Evolutionary conservation across 2,113 vertebrate species (phyloP).

Genomic region (Plectropomus leopardus): DNA sequence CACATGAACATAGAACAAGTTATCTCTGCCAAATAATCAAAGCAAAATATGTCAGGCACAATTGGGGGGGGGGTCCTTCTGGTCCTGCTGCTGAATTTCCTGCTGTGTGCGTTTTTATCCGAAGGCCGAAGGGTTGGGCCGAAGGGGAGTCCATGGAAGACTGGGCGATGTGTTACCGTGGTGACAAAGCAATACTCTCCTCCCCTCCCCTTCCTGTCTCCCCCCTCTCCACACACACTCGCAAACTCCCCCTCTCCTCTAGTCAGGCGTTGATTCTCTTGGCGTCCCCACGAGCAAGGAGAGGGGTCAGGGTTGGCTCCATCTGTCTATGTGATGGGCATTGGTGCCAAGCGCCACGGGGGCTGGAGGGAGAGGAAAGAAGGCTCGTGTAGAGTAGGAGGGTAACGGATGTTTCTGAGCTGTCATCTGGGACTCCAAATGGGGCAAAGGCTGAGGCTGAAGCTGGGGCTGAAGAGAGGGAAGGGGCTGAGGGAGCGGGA

Average conservation of each 20-base stretch:
- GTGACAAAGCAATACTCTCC: slow-evolving; percentile 64
- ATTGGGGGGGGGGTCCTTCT: slow-evolving; percentile 25
- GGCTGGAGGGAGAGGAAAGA: slow-evolving; percentile 64
- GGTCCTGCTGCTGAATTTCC: slow-evolving; percentile 46
- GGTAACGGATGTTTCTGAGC: slow-evolving; percentile 70
- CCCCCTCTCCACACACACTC: not conserved
- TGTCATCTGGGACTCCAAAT: slow-evolving; percentile 70
- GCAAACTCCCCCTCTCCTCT: slow-evolving; percentile 42
- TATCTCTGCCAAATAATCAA: slow-evolving; percentile 46
- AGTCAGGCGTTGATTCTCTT: slow-evolving; percentile 71
- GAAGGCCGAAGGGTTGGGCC: slow-evolving; percentile 27
- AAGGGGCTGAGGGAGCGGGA: slow-evolving; percentile 7
- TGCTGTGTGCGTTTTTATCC: slow-evolving; percentile 50
- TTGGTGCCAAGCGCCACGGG: slow-evolving; percentile 79
- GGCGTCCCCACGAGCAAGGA: slow-evolving; percentile 71
- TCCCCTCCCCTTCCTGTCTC: slow-evolving; percentile 38
- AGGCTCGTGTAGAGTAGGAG: slow-evolving; percentile 52
- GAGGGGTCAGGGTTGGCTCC: slow-evolving; percentile 82
- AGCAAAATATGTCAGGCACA: slow-evolving; percentile 40
- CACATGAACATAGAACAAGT: slow-evolving; percentile 15
- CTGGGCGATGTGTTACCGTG: slow-evolving; percentile 61
- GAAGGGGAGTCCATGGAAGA: slow-evolving; percentile 60
- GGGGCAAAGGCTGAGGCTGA: slow-evolving; percentile 45
- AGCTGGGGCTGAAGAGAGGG: not conserved
- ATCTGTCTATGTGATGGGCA: slow-evolving; percentile 80